Percentiles rank a stretch among this genome's conserved stretches.
Conservation (phyloP, 2,888 invertebrate genomes). For the Euplagia quadripunctaria region DNA sequence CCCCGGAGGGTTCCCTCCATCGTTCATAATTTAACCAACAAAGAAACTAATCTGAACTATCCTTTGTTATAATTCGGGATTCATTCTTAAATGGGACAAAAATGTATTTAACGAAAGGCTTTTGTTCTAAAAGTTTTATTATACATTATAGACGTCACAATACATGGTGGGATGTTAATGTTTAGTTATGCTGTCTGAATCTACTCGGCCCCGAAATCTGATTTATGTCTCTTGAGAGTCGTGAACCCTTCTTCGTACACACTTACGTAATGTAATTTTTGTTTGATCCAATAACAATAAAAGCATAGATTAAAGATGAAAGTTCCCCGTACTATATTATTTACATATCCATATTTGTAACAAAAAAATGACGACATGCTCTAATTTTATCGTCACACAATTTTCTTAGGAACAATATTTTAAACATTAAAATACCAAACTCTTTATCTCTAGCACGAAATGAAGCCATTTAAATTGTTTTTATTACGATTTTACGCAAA, state of each 20-base stretch:
- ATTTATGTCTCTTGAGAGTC: background rate
- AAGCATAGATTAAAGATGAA: background rate
- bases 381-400: background rate
- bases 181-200: background rate
- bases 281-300: background rate
- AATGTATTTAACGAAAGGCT: background rate
- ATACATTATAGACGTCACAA: background rate
- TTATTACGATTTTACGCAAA: slow-evolving; percentile 17
- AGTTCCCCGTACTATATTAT: background rate
- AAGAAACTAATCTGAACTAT: slow-evolving; percentile 31
- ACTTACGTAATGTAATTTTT: background rate
- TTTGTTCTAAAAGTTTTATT: background rate
- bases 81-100: background rate
- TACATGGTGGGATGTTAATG: background rate
- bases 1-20: slow-evolving; percentile 42
- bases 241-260: background rate
- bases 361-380: background rate
- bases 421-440: slow-evolving; percentile 3
- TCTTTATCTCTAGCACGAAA: slow-evolving; percentile 3
- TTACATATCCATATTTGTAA: background rate
- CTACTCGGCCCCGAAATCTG: background rate
- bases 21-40: slow-evolving; percentile 50
- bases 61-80: slow-evolving; percentile 2
- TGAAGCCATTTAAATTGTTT: slow-evolving; percentile 15
- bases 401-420: background rate